Conservation (phyloP, 2,797 vertebrate genomes). For the Coracias cyanogaster region DNA sequence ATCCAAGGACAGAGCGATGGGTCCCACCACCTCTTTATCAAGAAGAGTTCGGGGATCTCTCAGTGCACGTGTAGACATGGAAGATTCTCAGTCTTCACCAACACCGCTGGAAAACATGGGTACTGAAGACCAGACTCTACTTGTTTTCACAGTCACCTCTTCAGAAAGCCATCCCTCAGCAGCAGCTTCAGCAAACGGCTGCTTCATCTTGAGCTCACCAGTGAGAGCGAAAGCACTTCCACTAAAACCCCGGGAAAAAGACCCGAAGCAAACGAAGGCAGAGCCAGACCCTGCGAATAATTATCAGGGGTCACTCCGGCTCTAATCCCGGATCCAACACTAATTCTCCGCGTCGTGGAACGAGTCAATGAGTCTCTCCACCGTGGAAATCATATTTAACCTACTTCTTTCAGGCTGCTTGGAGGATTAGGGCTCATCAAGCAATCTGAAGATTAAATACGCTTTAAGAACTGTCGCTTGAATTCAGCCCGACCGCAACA, state of each 20-base stretch:
- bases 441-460: constrained; percentile 27
- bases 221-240: fast-evolving
- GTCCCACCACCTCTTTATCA: not conserved
- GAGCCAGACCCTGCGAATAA: not conserved
- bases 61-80: fast-evolving
- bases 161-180: not conserved
- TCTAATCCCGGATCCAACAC: constrained; percentile 13
- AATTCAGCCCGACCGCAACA: not conserved
- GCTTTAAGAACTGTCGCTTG: not conserved
- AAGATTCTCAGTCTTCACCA: not conserved
- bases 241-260: not conserved
- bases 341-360: not conserved
- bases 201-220: not conserved
- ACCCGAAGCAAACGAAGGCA: not conserved
- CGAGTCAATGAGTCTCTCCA: not conserved
- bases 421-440: constrained; percentile 37
- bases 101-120: not conserved
- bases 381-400: constrained; percentile 35
- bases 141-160: not conserved
- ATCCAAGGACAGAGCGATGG: not conserved
- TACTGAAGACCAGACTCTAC: fast-evolving
- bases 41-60: not conserved
- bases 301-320: not conserved
- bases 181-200: not conserved
- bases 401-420: constrained; percentile 28